Conservation (phyloP, 2,888 invertebrate species). For the Gymnocheta viridis region DNA sequence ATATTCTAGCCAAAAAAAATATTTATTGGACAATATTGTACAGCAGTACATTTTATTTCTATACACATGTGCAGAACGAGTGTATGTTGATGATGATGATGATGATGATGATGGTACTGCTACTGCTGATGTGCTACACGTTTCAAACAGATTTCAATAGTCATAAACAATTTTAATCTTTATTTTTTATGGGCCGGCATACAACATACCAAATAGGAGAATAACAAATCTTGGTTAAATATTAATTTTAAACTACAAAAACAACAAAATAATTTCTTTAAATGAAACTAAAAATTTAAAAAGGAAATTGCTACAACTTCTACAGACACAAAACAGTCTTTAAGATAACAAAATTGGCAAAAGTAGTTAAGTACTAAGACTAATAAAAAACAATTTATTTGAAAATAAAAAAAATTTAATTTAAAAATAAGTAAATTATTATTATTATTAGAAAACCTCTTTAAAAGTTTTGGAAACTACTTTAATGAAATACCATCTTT, state of each 20-base stretch:
- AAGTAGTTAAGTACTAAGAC: neutral
- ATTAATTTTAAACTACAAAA: neutral
- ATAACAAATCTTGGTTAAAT: slow-evolving; percentile 7
- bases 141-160: slow-evolving; percentile 62
- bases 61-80: neutral
- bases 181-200: slow-evolving; percentile 8
- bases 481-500: too few species aligned
- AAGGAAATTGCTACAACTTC: neutral
- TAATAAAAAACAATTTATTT: too few species aligned
- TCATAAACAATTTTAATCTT: slow-evolving; percentile 67
- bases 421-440: too few species aligned
- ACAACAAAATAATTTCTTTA: neutral
- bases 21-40: slow-evolving; percentile 27
- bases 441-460: too few species aligned
- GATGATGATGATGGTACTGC: neutral
- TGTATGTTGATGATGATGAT: slow-evolving; percentile 12
- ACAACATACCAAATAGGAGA: neutral
- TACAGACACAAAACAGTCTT: neutral
- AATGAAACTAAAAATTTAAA: neutral
- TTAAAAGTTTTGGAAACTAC: too few species aligned
- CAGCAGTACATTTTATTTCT: neutral
- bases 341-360: neutral
- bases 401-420: too few species aligned
- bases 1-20: neutral
- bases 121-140: slow-evolving; percentile 31